A percentile compares a stretch with the other conserved stretches of the same genome.
Conservation (phyloP, 2,113 vertebrate genomes). For the Riparia riparia region DNA sequence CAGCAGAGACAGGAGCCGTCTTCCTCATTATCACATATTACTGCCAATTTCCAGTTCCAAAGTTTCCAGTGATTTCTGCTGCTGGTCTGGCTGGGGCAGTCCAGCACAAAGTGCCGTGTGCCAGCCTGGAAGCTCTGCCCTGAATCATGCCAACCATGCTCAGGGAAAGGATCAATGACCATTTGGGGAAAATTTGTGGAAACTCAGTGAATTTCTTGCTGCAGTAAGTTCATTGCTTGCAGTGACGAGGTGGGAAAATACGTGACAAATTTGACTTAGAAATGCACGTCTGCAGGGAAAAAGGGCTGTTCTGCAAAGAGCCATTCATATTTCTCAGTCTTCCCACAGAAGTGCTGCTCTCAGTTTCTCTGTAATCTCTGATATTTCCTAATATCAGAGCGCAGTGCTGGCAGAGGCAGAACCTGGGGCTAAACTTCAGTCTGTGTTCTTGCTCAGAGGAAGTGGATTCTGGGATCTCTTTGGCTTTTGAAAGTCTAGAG, state of each 20-base stretch:
- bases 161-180: background rate
- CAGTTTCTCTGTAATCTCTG: background rate
- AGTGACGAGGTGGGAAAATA: background rate
- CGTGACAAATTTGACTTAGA: background rate
- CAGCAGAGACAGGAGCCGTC: background rate
- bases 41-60: background rate
- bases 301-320: background rate
- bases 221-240: background rate
- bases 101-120: background rate
- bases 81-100: background rate
- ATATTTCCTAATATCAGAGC: background rate
- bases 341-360: background rate
- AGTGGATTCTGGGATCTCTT: conserved; percentile 68
- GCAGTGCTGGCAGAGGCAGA: conserved; percentile 59
- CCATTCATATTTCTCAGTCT: background rate
- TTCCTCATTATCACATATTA: conserved; percentile 61
- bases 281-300: conserved; percentile 6
- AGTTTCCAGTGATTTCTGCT: background rate
- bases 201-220: background rate
- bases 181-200: background rate
- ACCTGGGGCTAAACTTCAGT: conserved; percentile 69
- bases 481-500: conserved; percentile 38
- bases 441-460: conserved; percentile 68
- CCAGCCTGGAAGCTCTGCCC: background rate
- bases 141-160: fast-evolving